These are phyloP conservation scores for Esperia sulphurella DNA, from an alignment of 2,888 invertebrate genomes.

Conservation along the genomic window DNA sequence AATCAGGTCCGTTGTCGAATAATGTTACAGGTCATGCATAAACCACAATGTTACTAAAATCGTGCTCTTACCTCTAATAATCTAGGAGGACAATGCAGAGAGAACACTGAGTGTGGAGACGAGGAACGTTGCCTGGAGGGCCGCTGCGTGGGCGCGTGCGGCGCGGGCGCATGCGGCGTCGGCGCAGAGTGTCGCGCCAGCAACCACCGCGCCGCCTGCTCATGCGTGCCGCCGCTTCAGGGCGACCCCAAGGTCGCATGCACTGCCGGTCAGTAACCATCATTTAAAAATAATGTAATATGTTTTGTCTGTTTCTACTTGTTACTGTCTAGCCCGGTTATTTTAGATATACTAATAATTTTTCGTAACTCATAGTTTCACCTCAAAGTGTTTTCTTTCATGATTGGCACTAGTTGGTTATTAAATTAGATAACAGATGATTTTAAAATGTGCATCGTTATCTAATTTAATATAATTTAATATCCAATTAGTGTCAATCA, in stretches of 20 bases:
- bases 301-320: no score
- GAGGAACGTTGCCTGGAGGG: conserved; percentile 86
- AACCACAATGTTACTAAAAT: not conserved
- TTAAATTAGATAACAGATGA: no score
- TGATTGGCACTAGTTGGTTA: no score
- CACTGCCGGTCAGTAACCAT: conserved; percentile 61
- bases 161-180: conserved; percentile 83
- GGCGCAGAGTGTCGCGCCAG: conserved; percentile 88
- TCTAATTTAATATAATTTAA: no score
- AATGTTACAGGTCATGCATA: not conserved
- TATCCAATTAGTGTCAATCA: no score
- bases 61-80: conserved; percentile 3
- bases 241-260: conserved; percentile 92
- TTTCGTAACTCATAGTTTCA: no score
- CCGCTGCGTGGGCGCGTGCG: conserved; percentile 88
- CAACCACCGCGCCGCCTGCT: conserved; percentile 88
- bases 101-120: conserved; percentile 84
- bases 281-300: no score
- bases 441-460: no score
- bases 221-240: conserved; percentile 84
- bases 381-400: no score
- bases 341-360: no score
- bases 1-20: not conserved
- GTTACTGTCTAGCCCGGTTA: no score
- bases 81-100: conserved; percentile 82